Percentiles rank a stretch among this genome's conserved stretches.
phyloP scores from a whole-genome alignment of 2,113 vertebrate species.

The Geococcyx californianus region DNA sequence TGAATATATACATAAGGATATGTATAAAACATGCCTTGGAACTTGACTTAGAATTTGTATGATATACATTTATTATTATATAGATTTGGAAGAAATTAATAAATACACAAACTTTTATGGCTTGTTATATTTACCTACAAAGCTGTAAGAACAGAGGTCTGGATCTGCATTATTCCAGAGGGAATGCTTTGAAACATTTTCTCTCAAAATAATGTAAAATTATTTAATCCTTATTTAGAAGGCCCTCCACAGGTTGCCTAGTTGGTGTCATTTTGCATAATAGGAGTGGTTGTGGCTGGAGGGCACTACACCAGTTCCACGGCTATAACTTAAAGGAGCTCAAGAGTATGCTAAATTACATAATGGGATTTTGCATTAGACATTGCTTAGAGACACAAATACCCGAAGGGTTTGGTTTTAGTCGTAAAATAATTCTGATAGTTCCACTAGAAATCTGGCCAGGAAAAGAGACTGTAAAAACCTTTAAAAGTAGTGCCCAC shows the following conservation, averaged over 20 bases:
- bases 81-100: neutral
- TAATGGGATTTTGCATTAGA: neutral
- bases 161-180: neutral
- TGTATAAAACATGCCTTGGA: neutral
- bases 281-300: neutral
- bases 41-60: neutral
- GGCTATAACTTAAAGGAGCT: neutral
- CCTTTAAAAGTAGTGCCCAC: neutral
- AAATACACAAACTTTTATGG: neutral
- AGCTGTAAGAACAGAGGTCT: neutral
- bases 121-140: neutral
- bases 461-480: neutral
- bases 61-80: neutral
- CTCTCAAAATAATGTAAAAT: neutral
- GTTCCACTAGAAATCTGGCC: neutral
- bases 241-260: neutral
- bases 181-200: neutral
- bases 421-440: neutral
- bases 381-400: neutral
- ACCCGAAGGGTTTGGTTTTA: neutral
- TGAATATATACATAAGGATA: too few species aligned
- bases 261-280: neutral
- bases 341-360: neutral
- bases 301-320: neutral
- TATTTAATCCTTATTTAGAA: neutral